Evolutionary conservation across 2,113 vertebrate species (phyloP), one percentile per base, ranked within the genome.

Genomic region (Corvus hawaiiensis): DNA sequence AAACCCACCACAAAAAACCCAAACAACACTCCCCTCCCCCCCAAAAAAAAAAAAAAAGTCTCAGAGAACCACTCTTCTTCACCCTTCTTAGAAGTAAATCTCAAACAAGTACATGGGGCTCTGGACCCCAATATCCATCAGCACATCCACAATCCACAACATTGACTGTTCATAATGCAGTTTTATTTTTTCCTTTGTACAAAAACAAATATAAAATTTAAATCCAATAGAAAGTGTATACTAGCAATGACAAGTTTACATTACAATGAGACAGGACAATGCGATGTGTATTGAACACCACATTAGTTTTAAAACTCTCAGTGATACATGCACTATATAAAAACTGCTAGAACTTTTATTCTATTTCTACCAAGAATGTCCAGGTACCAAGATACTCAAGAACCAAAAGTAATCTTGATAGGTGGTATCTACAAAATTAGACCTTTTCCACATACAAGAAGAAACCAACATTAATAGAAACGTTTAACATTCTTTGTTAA

Each of bases 201-300:
- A 98, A 98, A 98, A 98, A 98, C 98, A 98, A 98, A 97, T 97
- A 97, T 97, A 97, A 98, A 98, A 98, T 97, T 98, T 97, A 97
- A 97, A 97, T 97, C 96, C 97, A 93, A 96, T 97, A 97, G 93
- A 97, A 98, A 97, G 97, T 95, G 97, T 95, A 97, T 97, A 97
- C 97, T 96, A 98, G 96, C 93, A 94, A 96, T 92, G 95, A 97
- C 98, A 97, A 97, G 96, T 97, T 97, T 97, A 97, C 96, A 95
- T 97, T 97, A 98, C 96, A 93, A 13, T 75, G 79, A 82, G 93
- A 97, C 89, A 97, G 91, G 73, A 90, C 96, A 91, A 97, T 84
- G 96, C 91, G 97, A 97, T 94, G 95, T 95, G 56, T 97, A 94
- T 89, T 87, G 78, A 95, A 96, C 97, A 96, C 97, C 96, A 97